Percentiles rank a stretch among this genome's conserved stretches.
phyloP scores from a whole-genome alignment of 2,888 invertebrate species.

The Sphinx pinastri region DNA sequence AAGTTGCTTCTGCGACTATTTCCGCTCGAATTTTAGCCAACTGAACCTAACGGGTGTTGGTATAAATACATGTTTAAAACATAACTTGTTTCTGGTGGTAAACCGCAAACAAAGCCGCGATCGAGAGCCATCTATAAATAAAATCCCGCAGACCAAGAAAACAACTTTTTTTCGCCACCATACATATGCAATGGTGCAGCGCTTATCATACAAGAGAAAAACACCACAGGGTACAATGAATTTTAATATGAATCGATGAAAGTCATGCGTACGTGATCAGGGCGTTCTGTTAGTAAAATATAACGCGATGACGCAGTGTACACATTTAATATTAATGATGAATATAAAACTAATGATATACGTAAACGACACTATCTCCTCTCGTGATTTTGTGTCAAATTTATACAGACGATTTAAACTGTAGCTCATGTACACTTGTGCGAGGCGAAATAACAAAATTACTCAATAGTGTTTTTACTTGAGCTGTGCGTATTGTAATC shows the following conservation, averaged over 20 bases:
- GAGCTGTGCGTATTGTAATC: background rate
- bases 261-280: slow-evolving; percentile 53
- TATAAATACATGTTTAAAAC: background rate
- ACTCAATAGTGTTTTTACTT: background rate
- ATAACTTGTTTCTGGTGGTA: background rate
- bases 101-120: slow-evolving; percentile 15
- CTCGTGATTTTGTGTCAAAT: slow-evolving; percentile 39
- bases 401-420: slow-evolving; percentile 40
- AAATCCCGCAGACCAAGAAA: slow-evolving; percentile 27
- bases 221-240: slow-evolving; percentile 50
- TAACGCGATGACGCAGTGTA: slow-evolving; percentile 64
- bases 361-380: slow-evolving; percentile 48
- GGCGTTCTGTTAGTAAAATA: slow-evolving; percentile 66
- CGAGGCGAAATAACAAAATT: slow-evolving; percentile 3
- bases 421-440: background rate
- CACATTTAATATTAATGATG: slow-evolving; percentile 78
- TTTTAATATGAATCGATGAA: slow-evolving; percentile 60
- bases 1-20: slow-evolving; percentile 9
- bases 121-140: slow-evolving; percentile 1
- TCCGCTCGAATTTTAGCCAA: slow-evolving; percentile 11
- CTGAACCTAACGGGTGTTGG: background rate
- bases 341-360: slow-evolving; percentile 68
- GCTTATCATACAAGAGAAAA: slow-evolving; percentile 41
- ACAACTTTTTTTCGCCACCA: slow-evolving; percentile 34
- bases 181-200: slow-evolving; percentile 41